Percentiles rank a stretch among this genome's conserved stretches.
phyloP scores from a whole-genome alignment of 64 coral and sea anemone species.

The Actinia tenebrosa region DNA sequence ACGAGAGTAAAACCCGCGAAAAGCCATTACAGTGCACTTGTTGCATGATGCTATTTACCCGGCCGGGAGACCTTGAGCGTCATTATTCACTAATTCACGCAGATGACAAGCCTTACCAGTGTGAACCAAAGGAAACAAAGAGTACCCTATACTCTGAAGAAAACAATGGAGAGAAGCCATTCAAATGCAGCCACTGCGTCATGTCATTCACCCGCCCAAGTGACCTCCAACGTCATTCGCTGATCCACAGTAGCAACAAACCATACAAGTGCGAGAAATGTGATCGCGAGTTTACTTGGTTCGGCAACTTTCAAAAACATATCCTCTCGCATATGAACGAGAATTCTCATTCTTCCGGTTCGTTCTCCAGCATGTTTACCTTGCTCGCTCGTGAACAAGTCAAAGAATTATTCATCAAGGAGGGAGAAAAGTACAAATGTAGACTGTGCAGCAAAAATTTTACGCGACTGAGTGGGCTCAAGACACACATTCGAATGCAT shows the following conservation, averaged over 20 bases:
- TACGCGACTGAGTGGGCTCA: constrained; percentile 71
- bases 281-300: constrained; percentile 93
- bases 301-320: constrained; percentile 96
- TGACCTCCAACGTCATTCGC: constrained; percentile 83
- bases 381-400: constrained; percentile 81
- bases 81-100: constrained; percentile 74
- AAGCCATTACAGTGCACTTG: constrained; percentile 78
- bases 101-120: constrained; percentile 82
- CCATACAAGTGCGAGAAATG: constrained; percentile 95
- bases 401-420: constrained; percentile 89
- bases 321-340: constrained; percentile 71
- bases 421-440: constrained; percentile 81
- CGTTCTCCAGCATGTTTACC: constrained; percentile 70
- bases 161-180: constrained; percentile 57
- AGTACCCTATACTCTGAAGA: not conserved
- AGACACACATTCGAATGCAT: constrained; percentile 83
- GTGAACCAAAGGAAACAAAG: constrained; percentile 56
- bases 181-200: constrained; percentile 77
- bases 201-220: constrained; percentile 93
- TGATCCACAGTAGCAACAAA: constrained; percentile 89
- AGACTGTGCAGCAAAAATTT: constrained; percentile 73
- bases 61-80: constrained; percentile 71
- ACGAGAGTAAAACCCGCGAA: constrained; percentile 9
- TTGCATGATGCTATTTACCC: constrained; percentile 86
- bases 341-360: constrained; percentile 20